Conservation (phyloP, 1,140 invertebrate genomes). For the Diachasma alloeum region DNA sequence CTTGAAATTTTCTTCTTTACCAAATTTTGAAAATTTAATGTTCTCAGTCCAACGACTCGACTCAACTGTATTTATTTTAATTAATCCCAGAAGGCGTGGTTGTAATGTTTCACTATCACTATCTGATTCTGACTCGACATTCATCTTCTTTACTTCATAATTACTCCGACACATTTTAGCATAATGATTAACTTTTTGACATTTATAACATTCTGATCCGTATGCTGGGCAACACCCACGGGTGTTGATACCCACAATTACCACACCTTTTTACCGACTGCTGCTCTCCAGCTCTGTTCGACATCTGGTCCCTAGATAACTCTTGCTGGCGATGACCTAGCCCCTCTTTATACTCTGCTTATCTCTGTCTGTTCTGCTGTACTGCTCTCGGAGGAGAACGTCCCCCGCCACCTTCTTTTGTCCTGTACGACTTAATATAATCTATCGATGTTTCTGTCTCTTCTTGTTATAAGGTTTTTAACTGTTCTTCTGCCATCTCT, state of each 20-base stretch:
- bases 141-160: not conserved
- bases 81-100: not conserved
- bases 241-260: not conserved
- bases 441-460: conserved; percentile 11
- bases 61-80: not conserved
- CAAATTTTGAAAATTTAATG: not conserved
- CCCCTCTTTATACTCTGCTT: not conserved
- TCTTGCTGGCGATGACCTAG: not conserved
- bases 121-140: not conserved
- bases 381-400: not conserved
- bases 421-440: conserved; percentile 34
- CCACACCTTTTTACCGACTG: not conserved
- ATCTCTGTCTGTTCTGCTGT: not conserved
- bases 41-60: not conserved
- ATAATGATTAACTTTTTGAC: too few species aligned
- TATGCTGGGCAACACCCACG: too few species aligned
- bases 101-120: not conserved
- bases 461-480: conserved; percentile 20
- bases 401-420: not conserved
- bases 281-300: not conserved
- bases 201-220: too few species aligned
- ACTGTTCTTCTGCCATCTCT: conserved; percentile 28
- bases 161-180: not conserved
- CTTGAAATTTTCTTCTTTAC: not conserved
- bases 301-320: not conserved